Evolutionary conservation across 2,797 vertebrate species (phyloP).

Genomic region (Gymnodraco acuticeps): DNA sequence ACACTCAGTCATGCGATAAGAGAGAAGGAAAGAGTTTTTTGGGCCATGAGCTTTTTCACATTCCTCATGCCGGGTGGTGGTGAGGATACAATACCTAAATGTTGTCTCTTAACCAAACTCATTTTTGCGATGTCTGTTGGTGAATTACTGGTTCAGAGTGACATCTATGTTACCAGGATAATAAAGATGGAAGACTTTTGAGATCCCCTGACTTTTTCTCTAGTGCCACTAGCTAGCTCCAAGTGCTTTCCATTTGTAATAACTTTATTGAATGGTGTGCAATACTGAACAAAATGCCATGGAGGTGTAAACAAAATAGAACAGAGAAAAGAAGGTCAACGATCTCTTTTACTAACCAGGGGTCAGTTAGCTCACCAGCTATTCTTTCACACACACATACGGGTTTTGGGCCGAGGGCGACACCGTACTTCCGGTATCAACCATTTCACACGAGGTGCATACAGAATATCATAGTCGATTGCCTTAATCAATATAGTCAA

Average conservation of each 20-base stretch:
- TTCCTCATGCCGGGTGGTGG: conserved; percentile 40
- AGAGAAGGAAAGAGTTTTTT: conserved; percentile 29
- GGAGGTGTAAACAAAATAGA: neutral
- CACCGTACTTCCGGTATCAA: too few species aligned
- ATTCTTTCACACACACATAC: too few species aligned
- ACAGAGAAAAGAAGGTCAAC: neutral
- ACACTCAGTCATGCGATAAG: conserved; percentile 33
- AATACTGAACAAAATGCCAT: neutral
- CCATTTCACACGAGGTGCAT: too few species aligned
- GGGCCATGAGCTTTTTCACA: conserved; percentile 36
- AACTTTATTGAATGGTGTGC: neutral
- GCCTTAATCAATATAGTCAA: too few species aligned
- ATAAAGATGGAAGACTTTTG: neutral
- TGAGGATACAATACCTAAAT: conserved; percentile 23
- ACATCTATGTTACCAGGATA: neutral
- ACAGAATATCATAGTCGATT: too few species aligned
- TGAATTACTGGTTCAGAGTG: neutral
- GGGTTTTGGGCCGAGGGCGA: too few species aligned
- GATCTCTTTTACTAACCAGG: neutral
- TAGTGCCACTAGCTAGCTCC: neutral
- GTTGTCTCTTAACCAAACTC: conserved; percentile 15
- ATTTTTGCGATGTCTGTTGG: neutral
- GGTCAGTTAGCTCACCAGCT: neutral
- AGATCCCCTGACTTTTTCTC: neutral
- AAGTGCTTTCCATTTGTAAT: neutral